These are phyloP conservation scores for Heliconius melpomene DNA, from an alignment of 1,140 invertebrate genomes.

Conservation along the genomic window DNA sequence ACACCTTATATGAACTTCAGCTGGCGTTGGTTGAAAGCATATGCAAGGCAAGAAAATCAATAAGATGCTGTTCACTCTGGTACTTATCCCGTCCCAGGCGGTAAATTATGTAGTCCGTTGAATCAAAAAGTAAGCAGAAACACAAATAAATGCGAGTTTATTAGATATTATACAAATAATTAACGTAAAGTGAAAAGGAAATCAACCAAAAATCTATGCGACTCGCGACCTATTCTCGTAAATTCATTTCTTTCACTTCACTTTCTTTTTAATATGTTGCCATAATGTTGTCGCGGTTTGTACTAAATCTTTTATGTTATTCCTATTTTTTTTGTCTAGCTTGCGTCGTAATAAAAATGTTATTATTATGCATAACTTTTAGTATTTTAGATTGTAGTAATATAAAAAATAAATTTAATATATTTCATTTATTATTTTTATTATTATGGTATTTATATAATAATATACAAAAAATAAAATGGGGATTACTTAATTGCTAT, in stretches of 20 bases:
- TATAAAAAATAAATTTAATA: too few relatives aligned
- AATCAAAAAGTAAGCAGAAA: constrained; percentile 72
- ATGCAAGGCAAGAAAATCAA: constrained; percentile 80
- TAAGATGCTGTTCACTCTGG: constrained; percentile 79
- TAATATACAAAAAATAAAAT: too few relatives aligned
- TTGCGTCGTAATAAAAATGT: background rate
- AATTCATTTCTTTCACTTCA: constrained; percentile 81
- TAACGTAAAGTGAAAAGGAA: constrained; percentile 80
- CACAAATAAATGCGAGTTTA: constrained; percentile 76
- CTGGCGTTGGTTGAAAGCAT: constrained; percentile 79
- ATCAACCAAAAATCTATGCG: constrained; percentile 81
- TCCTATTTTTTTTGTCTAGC: background rate
- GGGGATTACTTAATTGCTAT: too few relatives aligned
- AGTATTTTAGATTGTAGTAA: background rate
- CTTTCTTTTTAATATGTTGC: constrained; percentile 79
- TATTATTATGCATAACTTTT: background rate
- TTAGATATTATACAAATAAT: constrained; percentile 76
- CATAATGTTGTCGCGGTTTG: constrained; percentile 31
- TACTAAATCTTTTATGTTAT: background rate
- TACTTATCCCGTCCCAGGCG: constrained; percentile 73
- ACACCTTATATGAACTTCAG: constrained; percentile 66
- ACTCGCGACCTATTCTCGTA: constrained; percentile 80
- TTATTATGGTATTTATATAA: too few relatives aligned
- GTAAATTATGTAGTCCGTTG: constrained; percentile 60
- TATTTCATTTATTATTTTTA: too few relatives aligned